These are phyloP conservation scores for Porites divaricata DNA, from an alignment of 92 coral and sea anemone genomes.

Conservation along the genomic window DNA sequence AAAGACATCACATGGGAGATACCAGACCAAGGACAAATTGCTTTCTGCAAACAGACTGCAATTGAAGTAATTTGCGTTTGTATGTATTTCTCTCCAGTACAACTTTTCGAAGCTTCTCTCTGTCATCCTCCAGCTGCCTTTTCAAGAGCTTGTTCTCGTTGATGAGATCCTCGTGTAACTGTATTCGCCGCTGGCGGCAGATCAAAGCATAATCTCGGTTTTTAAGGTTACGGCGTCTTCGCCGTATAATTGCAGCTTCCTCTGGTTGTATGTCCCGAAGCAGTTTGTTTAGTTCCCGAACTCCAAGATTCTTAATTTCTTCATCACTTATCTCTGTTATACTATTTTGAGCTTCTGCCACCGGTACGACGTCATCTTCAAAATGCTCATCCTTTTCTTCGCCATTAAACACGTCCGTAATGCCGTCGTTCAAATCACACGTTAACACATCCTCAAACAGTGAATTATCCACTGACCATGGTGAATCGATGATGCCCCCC, in stretches of 20 bases:
- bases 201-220: conserved; percentile 75
- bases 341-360: conserved; percentile 19
- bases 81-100: conserved; percentile 46
- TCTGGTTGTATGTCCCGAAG: conserved; percentile 58
- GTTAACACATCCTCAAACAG: conserved; percentile 23
- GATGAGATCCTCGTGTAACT: conserved; percentile 37
- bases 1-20: neutral
- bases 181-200: conserved; percentile 64
- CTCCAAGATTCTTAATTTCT: conserved; percentile 61
- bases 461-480: conserved; percentile 34
- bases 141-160: conserved; percentile 31
- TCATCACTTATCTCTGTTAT: conserved; percentile 45
- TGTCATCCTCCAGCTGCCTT: conserved; percentile 43
- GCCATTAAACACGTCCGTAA: conserved; percentile 9
- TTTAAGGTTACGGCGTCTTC: conserved; percentile 70
- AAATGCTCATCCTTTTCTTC: conserved; percentile 15
- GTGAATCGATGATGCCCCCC: conserved; percentile 10
- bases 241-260: conserved; percentile 39
- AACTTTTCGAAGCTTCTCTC: conserved; percentile 22
- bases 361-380: conserved; percentile 8
- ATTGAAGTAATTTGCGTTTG: conserved; percentile 8
- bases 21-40: conserved; percentile 2
- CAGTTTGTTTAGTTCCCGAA: conserved; percentile 54
- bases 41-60: conserved; percentile 23
- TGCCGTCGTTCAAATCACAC: conserved; percentile 1